phyloP scores from a whole-genome alignment of 2,113 vertebrate species.

The Egretta garzetta region DNA sequence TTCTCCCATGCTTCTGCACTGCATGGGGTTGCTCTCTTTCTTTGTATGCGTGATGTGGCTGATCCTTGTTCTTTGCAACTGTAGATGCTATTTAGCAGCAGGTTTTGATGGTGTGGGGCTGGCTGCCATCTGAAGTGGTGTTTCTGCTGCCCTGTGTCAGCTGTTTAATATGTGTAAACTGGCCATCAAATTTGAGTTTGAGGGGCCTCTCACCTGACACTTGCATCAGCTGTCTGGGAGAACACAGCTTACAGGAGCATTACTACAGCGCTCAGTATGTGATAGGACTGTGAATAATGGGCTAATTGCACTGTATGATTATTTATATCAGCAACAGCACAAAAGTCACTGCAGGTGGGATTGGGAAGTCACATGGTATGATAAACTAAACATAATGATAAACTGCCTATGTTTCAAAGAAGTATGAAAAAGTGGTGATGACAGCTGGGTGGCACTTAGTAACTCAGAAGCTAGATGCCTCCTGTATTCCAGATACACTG shows the following conservation, averaged over 20 bases:
- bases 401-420: background rate
- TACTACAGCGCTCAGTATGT: background rate
- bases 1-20: fast-evolving
- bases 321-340: background rate
- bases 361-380: background rate
- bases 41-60: fast-evolving
- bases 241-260: background rate
- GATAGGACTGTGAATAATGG: background rate
- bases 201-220: background rate
- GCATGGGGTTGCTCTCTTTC: background rate
- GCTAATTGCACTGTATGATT: background rate
- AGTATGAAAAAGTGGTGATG: slow-evolving; percentile 9
- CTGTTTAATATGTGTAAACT: background rate
- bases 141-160: background rate
- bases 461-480: slow-evolving; percentile 7
- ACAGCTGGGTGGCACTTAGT: background rate
- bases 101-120: background rate
- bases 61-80: background rate
- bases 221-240: background rate
- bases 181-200: background rate
- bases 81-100: background rate
- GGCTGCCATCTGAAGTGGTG: background rate
- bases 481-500: background rate
- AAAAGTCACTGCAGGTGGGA: slow-evolving; percentile 8
- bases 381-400: background rate